Base-by-base conservation (phyloP, 1,140 invertebrate genomes). In the Littorina saxatilis region DNA sequence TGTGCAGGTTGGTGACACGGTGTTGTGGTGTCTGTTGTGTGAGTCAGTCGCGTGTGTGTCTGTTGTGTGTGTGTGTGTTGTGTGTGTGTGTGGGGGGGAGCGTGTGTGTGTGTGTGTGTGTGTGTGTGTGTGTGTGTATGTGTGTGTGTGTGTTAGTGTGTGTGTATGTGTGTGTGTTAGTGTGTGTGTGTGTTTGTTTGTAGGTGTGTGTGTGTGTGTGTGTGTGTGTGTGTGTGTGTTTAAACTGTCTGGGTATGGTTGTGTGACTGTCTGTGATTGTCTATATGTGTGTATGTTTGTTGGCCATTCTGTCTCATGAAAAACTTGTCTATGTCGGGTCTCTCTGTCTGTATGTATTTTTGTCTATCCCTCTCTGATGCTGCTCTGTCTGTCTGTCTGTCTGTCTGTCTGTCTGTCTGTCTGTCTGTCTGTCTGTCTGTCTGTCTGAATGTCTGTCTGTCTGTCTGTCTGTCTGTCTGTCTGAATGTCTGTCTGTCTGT, bases 1-100 rank as follows among this genome's bases (percentile, higher is more conserved):
- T 91, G 94, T 97, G 80, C 96, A 98, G 95, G 97, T 97, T 92
- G 79, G 79, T 83, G 9, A 13, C 39, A 4, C 7, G 39, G 43
- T 47, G 43, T 47, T 5, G 5, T 5, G 5, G 43, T 47, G 43
- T 47, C 7, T 47, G 43, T 47, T 47, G 43, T 47, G 43, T 47
- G 43, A 9, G 43, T 47, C 7, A 9, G 43, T 58, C 47, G 15
- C 23, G 15, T 27, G 15, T 27, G 15, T 58, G 15, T 58, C 7
- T 58, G 15, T 58, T 58, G 20, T 58, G 20, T 58, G 20, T 58
- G 20, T 58, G 20, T 58, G 20, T 58, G 20, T 27, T 58, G n/a
- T 27, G 55, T 58, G n/a, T 27, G 55, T 58, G 55, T 27, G 55
- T 58, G 55, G 5, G 55, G 17, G 55, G 17, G n/a, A 23, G 55